phyloP scores from a whole-genome alignment of 1,140 invertebrate genomes.

The Drosophila pseudoananassae region DNA sequence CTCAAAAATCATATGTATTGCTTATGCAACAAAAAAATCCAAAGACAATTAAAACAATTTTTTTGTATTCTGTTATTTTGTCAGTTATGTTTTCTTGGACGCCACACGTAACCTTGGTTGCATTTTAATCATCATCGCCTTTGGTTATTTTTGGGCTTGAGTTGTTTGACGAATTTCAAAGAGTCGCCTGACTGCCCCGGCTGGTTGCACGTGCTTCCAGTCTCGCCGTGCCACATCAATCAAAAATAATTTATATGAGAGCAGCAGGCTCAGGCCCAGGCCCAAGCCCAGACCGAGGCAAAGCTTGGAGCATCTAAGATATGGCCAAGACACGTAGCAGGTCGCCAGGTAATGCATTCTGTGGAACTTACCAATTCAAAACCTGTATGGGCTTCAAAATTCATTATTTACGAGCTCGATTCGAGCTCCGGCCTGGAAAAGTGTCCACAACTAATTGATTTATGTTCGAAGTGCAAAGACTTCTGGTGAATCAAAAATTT shows the following conservation, averaged over 20 bases:
- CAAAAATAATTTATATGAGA: constrained; percentile 79
- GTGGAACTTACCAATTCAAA: constrained; percentile 33
- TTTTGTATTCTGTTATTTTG: constrained; percentile 3
- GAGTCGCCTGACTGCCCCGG: constrained; percentile 10
- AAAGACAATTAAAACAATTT: constrained; percentile 72
- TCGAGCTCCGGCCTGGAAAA: constrained; percentile 35
- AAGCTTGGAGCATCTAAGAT: constrained; percentile 56
- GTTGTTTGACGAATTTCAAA: constrained; percentile 60
- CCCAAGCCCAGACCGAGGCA: not conserved
- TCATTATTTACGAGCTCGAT: constrained; percentile 73
- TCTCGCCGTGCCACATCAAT: constrained; percentile 67
- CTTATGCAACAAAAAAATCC: constrained; percentile 42
- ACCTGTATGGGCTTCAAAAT: constrained; percentile 41
- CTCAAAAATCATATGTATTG: constrained; percentile 69
- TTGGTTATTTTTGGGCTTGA: constrained; percentile 3
- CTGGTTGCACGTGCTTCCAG: constrained; percentile 60
- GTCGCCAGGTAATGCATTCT: constrained; percentile 52
- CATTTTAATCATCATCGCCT: constrained; percentile 70
- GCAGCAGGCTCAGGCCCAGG: constrained; percentile 21
- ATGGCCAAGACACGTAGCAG: constrained; percentile 38
- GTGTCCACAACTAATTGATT: constrained; percentile 75
- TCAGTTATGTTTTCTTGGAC: constrained; percentile 38
- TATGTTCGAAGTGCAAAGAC: constrained; percentile 35
- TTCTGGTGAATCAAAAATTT: not conserved
- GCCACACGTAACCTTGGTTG: constrained; percentile 77